Evolutionary conservation across 1,140 invertebrate species (phyloP).

Genomic region (Penaeus indicus): DNA sequence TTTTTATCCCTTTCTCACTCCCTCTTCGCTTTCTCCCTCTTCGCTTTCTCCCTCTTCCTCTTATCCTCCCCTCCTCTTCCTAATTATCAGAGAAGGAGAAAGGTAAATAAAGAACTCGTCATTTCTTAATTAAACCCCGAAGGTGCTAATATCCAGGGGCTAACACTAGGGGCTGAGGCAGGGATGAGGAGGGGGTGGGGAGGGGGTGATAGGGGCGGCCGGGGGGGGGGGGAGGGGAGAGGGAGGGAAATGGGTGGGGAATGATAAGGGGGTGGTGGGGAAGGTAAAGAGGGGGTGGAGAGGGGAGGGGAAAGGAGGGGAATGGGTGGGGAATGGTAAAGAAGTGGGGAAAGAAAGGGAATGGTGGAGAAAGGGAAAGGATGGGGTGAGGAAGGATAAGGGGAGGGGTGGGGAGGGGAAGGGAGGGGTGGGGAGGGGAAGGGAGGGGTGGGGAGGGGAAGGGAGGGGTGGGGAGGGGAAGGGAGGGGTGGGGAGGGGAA

Average conservation of each 20-base stretch:
- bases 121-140: no score
- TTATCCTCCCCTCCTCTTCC: background rate
- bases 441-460: background rate
- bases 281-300: background rate
- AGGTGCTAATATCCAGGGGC: no score
- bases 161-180: background rate
- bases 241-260: background rate
- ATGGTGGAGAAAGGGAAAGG: background rate
- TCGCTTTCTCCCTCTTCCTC: background rate
- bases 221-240: background rate
- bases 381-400: background rate
- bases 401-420: background rate
- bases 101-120: background rate
- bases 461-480: background rate
- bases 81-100: background rate
- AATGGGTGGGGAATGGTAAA: background rate
- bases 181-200: background rate
- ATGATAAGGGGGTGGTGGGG: no score
- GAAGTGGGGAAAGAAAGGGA: no score
- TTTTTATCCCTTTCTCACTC: background rate
- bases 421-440: background rate
- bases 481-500: background rate
- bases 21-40: slow-evolving; percentile 13
- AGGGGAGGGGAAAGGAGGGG: background rate
- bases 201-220: background rate